Evolutionary conservation across 2,888 invertebrate genomes (phyloP), one percentile per base, ranked within the genome.

Genomic region (Tridacna crocea): DNA sequence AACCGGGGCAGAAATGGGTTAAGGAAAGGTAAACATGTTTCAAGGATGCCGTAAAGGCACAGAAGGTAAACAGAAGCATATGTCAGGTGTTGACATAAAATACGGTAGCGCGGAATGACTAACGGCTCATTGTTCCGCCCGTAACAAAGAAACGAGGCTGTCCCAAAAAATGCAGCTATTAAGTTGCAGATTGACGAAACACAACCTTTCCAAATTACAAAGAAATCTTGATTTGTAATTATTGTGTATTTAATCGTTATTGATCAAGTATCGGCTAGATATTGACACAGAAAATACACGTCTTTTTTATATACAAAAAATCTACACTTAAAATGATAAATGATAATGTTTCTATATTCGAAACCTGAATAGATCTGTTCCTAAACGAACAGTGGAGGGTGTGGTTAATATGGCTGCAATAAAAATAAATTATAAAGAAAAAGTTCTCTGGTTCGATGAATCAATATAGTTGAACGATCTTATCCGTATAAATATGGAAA

Each of bases 51-150:
- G 17, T 24, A 47, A 51, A n/a, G 51, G 47, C 70, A 51, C 61
- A 61, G 13, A 70, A 70, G 24, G 70, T 70, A 70, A 70, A 70
- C 70, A 70, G 70, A 70, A 51, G 70, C 70, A 70, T 70, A 70
- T 70, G 70, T 70, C 70, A 70, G n/a, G 26, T 70, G 51, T 70
- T 70, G 70, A 70, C 70, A 70, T 24, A 70, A 51, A 70, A 70
- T 70, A 70, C 70, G 70, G 70, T 70, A 22, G 70, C 70, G 22
- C 70, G 26, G 70, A 70, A 22, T 70, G 70, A 70, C 70, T 70
- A 70, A 70, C 24, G 26, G 24, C 22, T 70, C 51, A 70, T 70
- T 70, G 70, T 70, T 22, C 70, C 51, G 51, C 6, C 70, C 36
- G 36, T 12, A 70, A 51, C 48, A 48, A 70, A 70, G 51, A 51